A percentile compares a stretch with the other conserved stretches of the same genome.
Conservation (phyloP, 1,140 invertebrate genomes). For the Heliothis virescens region DNA sequence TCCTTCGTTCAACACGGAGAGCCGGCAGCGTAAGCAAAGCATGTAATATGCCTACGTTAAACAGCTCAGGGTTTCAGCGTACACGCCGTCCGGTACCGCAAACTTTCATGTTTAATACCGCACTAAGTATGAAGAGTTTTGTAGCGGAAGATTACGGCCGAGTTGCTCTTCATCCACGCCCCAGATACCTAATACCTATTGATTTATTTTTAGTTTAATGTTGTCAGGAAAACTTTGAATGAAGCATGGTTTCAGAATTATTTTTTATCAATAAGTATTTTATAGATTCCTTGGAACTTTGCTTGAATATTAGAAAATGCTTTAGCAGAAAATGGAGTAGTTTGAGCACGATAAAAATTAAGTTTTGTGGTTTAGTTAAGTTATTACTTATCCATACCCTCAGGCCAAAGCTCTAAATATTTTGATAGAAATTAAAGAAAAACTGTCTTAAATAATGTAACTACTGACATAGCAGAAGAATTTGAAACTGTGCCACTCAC, state of each 20-base stretch:
- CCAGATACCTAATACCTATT: constrained; percentile 2
- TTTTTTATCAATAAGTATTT: too few species aligned
- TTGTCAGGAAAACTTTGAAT: neutral
- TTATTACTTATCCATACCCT: too few species aligned
- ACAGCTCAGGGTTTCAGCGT: neutral
- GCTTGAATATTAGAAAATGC: too few species aligned
- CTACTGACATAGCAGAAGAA: too few species aligned
- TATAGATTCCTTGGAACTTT: too few species aligned
- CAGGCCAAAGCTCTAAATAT: too few species aligned
- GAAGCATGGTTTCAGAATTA: neutral
- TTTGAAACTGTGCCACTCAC: too few species aligned
- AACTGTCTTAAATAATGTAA: too few species aligned
- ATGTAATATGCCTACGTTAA: constrained; percentile 13
- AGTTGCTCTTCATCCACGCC: constrained; percentile 14
- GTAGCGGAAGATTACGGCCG: constrained; percentile 24
- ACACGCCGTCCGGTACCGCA: neutral
- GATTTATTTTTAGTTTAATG: constrained; percentile 20
- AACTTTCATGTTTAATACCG: constrained; percentile 21
- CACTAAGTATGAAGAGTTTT: constrained; percentile 14
- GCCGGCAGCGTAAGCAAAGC: neutral
- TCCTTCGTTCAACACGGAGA: neutral
- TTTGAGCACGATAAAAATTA: too few species aligned
- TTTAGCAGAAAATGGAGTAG: too few species aligned
- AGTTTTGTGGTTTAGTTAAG: too few species aligned
- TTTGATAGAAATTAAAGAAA: too few species aligned